phyloP scores from a whole-genome alignment of 2,888 invertebrate genomes.

The Sesamia inferens region DNA sequence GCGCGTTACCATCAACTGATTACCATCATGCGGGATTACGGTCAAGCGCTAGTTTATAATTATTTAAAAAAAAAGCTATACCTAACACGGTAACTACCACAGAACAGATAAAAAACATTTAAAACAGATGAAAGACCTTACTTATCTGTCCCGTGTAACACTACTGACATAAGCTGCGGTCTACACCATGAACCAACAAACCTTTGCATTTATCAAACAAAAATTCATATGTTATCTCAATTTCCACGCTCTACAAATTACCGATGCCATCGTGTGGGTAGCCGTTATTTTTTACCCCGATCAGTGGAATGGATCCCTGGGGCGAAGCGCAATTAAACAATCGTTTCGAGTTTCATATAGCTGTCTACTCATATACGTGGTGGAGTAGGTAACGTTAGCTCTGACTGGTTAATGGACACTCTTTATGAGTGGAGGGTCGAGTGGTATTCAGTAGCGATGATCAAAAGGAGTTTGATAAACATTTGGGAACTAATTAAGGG shows the following conservation, averaged over 20 bases:
- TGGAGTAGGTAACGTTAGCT: conserved; percentile 41
- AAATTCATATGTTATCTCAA: conserved; percentile 39
- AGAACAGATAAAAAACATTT: too few species aligned
- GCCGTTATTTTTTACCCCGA: conserved; percentile 53
- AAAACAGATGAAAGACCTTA: too few species aligned
- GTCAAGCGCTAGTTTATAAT: too few species aligned
- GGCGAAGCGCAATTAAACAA: conserved; percentile 59
- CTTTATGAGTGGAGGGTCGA: conserved; percentile 33
- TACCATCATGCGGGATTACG: too few species aligned
- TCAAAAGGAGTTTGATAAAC: conserved; percentile 52
- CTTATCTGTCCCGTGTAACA: too few species aligned
- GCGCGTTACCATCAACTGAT: too few species aligned
- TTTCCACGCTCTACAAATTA: conserved; percentile 41
- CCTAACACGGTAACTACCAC: background rate
- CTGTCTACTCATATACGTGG: conserved; percentile 34
- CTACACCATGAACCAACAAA: background rate
- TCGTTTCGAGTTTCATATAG: conserved; percentile 57
- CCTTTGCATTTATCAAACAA: conserved; percentile 42
- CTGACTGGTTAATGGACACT: conserved; percentile 50
- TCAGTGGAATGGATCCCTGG: conserved; percentile 56
- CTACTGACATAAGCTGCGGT: background rate
- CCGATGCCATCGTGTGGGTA: conserved; percentile 31
- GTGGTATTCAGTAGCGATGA: conserved; percentile 48
- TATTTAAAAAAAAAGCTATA: too few species aligned
- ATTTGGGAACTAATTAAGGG: conserved; percentile 26